phyloP scores from a whole-genome alignment of 2,113 vertebrate genomes.

The human (Homo sapiens) region GRCh38 chr13:25260501-25261000 shows the following conservation, averaged over 20 bases:
- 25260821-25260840: conserved; percentile 36
- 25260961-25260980: conserved; percentile 25
- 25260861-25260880: neutral
- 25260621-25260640: conserved; percentile 80
- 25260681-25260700: conserved; percentile 78
- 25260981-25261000: conserved; percentile 4
- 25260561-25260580: conserved; percentile 74
- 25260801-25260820: neutral
- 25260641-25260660: conserved; percentile 79
- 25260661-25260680: conserved; percentile 75
- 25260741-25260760: conserved; percentile 55
- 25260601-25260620: conserved; percentile 77
- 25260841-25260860: neutral
- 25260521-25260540: conserved; percentile 54
- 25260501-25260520: conserved; percentile 33
- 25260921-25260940: neutral
- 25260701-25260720: conserved; percentile 66
- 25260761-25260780: conserved; percentile 40
- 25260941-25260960: conserved; percentile 29
- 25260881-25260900: neutral
- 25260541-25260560: conserved; percentile 55
- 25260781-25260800: conserved; percentile 5
- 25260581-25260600: conserved; percentile 76
- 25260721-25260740: conserved; percentile 40
- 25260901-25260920: conserved; percentile 10